Conservation (phyloP, 1,140 invertebrate genomes). For the Drosophila santomea region DNA sequence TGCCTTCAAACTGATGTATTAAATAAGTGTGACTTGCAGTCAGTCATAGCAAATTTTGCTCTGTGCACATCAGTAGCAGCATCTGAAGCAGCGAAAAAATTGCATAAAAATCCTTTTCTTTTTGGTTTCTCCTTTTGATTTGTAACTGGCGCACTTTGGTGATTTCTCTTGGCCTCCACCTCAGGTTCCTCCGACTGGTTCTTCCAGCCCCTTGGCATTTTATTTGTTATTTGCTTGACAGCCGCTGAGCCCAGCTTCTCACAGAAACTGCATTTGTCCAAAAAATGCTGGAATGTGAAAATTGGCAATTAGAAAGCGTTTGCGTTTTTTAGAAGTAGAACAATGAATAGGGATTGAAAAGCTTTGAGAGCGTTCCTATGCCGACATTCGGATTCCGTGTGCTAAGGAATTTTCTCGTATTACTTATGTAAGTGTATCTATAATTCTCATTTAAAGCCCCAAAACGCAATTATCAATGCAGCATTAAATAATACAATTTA, state of each 20-base stretch:
- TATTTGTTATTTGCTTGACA: constrained; percentile 65
- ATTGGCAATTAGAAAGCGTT: constrained; percentile 42
- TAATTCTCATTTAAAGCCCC: too few relatives aligned
- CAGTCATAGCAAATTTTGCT: background rate
- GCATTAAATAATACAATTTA: too few relatives aligned
- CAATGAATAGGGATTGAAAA: constrained; percentile 3
- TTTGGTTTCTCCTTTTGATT: constrained; percentile 67
- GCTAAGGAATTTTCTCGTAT: background rate
- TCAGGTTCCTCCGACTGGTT: background rate
- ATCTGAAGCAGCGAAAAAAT: constrained; percentile 42
- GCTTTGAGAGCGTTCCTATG: constrained; percentile 8
- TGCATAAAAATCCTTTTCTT: constrained; percentile 68
- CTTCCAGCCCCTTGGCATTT: constrained; percentile 19
- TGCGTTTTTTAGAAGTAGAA: constrained; percentile 1
- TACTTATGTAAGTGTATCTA: too few relatives aligned
- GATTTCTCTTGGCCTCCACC: constrained; percentile 12
- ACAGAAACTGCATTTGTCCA: constrained; percentile 43
- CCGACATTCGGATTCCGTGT: background rate
- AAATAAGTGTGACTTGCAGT: background rate
- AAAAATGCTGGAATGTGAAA: constrained; percentile 38
- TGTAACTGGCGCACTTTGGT: constrained; percentile 66
- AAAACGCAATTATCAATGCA: too few relatives aligned
- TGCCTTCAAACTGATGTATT: too few relatives aligned
- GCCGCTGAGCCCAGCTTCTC: constrained; percentile 38
- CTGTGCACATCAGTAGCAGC: background rate